Evolutionary conservation across 2,888 invertebrate genomes (phyloP), one percentile per base, ranked within the genome.

Genomic region (Xiphydria camelus): DNA sequence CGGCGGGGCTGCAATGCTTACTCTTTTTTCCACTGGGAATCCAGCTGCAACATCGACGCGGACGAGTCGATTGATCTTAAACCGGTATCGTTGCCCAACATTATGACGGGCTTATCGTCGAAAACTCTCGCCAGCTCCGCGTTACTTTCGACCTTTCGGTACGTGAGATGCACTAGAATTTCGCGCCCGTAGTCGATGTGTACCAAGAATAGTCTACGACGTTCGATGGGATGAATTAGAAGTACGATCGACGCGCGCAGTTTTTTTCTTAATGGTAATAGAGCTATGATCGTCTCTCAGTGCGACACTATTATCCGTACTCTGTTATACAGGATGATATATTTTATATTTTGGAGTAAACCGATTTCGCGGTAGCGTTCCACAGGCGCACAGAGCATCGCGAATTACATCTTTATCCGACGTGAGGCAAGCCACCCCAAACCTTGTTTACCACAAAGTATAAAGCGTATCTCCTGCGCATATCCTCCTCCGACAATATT

Each of bases 21-120:
- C 74, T 68, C 69, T 50, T 65, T 65, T 44, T 53, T 64, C 74
- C 74, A 74, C 4, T 52, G 55, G 2, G 45, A 41, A 5, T 53
- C 53, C 5, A 70, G 35, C 12, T 26, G 26, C 7, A n/a, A n/a
- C n/a, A n/a, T 58, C 41, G 4, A 53, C 43, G 1, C 57, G 51
- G 15, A 54, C 53, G 1, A 63, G 57, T 9, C 29, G 17, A 70
- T 59, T 3, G 56, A 59, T 42, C 53, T 61, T n/a, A 59, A 45
- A n/a, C 60, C 59, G 3, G 35, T 43, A 23, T 64, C 45, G 43
- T 67, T 70, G 12, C 67, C 61, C 10, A 73, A 41, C 6, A 55
- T 60, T 43, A 51, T 25, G 51, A 51, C 47, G 42, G 15, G 17
- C 48, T 55, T 39, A 7, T 26, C 14, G 14, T 10, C 14, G n/a